Base-by-base conservation (phyloP, 2,113 vertebrate genomes). In the Ellobius talpinus region DNA sequence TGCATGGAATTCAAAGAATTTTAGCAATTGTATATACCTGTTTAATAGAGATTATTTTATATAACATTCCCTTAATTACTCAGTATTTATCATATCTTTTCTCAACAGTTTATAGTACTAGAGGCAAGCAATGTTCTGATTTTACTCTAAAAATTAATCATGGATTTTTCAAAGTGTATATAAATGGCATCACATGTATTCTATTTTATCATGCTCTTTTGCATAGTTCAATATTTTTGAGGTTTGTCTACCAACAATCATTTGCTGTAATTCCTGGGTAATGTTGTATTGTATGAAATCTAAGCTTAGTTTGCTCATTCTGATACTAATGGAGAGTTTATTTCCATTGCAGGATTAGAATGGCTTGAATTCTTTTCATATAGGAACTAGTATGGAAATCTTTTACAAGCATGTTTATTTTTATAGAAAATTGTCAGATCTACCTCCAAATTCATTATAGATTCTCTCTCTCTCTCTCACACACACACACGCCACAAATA, bases 131-230 rank as follows among this genome's bases (percentile, higher is more conserved):
- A 10, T 72, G 14, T 73, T 82, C 45, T 73, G 29, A 87, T 72
- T 6, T 91, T 81, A 66, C 2, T 61, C 5, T 21, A 78, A 78
- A 90, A 26, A 66, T 47, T 74, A 90, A 68, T 78, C 85, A 93
- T 42, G 9, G 19, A 76, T 84, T 94, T 84, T 3, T 66, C 78
- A 11, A 97, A 87, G 55, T 95, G 70, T 21, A 42, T 82, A 33
- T 50, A 90, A 79, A 58, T 74, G 19, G 1, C 63, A 93, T 84
- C 26, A n/a, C 42, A 86, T 77, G 39, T 81, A 65, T 4, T 84
- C 13, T 36, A 87, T 79, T 84, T 12, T 5, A 70, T 79, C 1
- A 1, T 70, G 29, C 7, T 4, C 36, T 76, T 50, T 94, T 81
- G 65, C 7, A 96, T 21, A 84, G 11, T 6, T 36, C 55, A 66